A percentile compares a stretch with the other conserved stretches of the same genome.
Conservation (phyloP, 23 tunicate genomes). For the Ascidia mentula region DNA sequence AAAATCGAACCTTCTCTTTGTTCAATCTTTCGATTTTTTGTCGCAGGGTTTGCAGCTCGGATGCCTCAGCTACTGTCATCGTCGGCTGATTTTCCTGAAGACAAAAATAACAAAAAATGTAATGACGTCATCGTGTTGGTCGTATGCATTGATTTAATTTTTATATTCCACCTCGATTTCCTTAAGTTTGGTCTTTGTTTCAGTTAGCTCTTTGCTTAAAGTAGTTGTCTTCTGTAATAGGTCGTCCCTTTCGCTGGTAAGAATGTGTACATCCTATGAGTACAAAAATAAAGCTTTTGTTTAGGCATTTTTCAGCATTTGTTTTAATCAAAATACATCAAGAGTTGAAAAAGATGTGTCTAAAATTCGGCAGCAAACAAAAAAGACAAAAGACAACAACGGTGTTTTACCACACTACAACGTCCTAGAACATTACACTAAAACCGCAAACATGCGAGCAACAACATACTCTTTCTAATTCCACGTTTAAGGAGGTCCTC, state of each 20-base stretch:
- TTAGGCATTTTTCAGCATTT: too few species aligned
- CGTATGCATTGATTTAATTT: background rate
- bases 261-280: slow-evolving; percentile 39
- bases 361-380: too few species aligned
- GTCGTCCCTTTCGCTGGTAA: slow-evolving; percentile 56
- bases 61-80: slow-evolving; percentile 14
- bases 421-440: too few species aligned
- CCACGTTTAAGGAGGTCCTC: slow-evolving; percentile 11
- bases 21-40: slow-evolving; percentile 37
- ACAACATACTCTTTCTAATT: background rate
- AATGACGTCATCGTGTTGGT: background rate
- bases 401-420: too few species aligned
- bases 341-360: too few species aligned
- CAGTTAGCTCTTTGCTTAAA: slow-evolving; percentile 27
- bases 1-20: slow-evolving; percentile 47
- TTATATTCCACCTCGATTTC: background rate
- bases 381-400: too few species aligned
- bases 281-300: too few species aligned
- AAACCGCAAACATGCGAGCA: background rate
- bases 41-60: slow-evolving; percentile 35
- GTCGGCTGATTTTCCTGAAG: background rate
- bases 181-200: slow-evolving; percentile 20
- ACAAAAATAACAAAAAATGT: background rate
- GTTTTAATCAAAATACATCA: too few species aligned
- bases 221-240: slow-evolving; percentile 18